phyloP scores from a whole-genome alignment of 2,113 vertebrate genomes.

The Etheostoma spectabile region DNA sequence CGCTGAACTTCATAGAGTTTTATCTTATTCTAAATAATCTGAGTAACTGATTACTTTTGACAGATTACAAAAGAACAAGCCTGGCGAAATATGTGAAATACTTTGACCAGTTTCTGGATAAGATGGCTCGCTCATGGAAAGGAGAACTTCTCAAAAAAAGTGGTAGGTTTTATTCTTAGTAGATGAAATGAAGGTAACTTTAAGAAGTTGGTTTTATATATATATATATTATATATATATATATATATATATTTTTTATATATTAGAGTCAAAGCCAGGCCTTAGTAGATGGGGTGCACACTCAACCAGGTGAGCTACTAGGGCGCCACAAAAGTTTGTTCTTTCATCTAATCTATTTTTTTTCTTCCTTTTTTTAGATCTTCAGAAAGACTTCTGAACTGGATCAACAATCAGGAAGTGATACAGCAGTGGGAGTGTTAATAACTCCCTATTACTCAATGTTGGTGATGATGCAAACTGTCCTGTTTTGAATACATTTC shows the following conservation, averaged over 20 bases:
- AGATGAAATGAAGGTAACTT: neutral
- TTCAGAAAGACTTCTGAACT: conserved; percentile 90
- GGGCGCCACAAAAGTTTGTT: neutral
- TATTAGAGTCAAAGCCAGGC: too few species aligned
- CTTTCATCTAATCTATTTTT: neutral
- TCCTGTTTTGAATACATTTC: conserved; percentile 5
- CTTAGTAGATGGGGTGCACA: too few species aligned
- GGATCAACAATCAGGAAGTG: conserved; percentile 21
- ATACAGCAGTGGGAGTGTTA: neutral
- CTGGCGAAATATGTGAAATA: conserved; percentile 89
- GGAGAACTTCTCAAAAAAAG: conserved; percentile 89
- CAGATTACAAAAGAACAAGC: conserved; percentile 95
- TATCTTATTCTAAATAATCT: neutral
- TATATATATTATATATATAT: too few species aligned
- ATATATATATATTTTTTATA: too few species aligned
- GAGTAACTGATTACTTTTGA: neutral
- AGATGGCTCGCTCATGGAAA: conserved; percentile 85
- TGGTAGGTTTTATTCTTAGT: conserved; percentile 80
- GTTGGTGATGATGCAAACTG: neutral
- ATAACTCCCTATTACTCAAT: neutral
- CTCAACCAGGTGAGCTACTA: too few species aligned
- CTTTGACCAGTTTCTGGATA: conserved; percentile 93
- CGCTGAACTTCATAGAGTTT: neutral
- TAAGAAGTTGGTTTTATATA: neutral
- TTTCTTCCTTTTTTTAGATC: conserved; percentile 80